A percentile compares a stretch with the other conserved stretches of the same genome.
These are phyloP conservation scores for Callaeas wilsoni DNA, from an alignment of 2,113 vertebrate species.

Conservation along the genomic window DNA sequence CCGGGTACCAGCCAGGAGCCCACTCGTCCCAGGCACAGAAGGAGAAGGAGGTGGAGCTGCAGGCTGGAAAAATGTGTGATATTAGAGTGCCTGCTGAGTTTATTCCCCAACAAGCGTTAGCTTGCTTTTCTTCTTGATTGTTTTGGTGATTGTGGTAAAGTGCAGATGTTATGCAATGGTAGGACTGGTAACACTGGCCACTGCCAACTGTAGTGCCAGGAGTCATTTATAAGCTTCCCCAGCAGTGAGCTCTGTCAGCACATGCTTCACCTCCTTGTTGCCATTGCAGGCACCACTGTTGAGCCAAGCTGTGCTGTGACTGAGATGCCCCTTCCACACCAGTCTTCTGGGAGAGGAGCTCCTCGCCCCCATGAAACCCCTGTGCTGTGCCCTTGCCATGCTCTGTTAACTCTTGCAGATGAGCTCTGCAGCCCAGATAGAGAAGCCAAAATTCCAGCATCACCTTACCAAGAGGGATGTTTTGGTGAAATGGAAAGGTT, in stretches of 20 bases:
- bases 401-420: not conserved
- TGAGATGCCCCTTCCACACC: not conserved
- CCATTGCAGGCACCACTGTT: not conserved
- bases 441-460: not conserved
- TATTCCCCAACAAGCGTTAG: constrained; percentile 29
- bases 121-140: constrained; percentile 11
- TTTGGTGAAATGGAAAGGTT: not conserved
- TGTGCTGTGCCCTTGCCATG: not conserved
- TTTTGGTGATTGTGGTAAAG: constrained; percentile 53
- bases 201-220: constrained; percentile 47
- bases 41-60: not conserved
- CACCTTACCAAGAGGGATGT: not conserved
- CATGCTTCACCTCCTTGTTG: constrained; percentile 40
- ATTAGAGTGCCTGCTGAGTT: not conserved
- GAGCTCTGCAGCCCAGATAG: not conserved
- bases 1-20: not conserved
- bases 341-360: not conserved
- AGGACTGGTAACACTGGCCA: constrained; percentile 48
- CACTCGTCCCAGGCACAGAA: not conserved
- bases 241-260: constrained; percentile 54
- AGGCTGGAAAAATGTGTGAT: constrained; percentile 18
- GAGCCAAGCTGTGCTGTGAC: not conserved
- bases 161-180: constrained; percentile 44
- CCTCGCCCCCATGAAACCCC: not conserved
- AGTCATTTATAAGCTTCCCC: constrained; percentile 54